Evolutionary conservation across 2,113 vertebrate species (phyloP).

Genomic region (Mirza zaza): DNA sequence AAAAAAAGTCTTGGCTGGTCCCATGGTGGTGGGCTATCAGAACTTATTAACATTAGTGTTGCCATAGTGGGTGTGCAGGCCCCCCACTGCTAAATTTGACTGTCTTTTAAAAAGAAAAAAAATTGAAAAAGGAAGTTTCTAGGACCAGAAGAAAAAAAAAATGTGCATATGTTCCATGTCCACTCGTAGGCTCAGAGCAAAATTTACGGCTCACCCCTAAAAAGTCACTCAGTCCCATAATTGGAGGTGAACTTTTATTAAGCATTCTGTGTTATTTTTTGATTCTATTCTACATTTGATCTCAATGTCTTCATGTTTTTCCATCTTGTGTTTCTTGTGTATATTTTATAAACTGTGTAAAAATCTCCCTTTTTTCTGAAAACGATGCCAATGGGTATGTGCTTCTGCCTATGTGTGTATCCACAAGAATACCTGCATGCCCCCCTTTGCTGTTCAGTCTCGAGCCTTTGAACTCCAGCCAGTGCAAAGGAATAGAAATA

Average conservation of each 20-base stretch:
- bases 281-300: neutral
- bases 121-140: neutral
- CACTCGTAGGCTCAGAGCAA: neutral
- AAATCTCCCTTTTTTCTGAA: neutral
- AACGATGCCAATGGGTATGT: neutral
- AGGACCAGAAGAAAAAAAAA: neutral
- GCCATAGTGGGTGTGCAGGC: no score
- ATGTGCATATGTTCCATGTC: neutral
- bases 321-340: neutral
- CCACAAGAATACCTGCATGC: slow-evolving; percentile 3
- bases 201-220: neutral
- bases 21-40: no score
- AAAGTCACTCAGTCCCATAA: neutral
- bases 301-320: neutral
- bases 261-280: neutral
- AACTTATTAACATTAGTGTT: no score
- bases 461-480: slow-evolving; percentile 64
- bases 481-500: slow-evolving; percentile 64
- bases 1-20: neutral
- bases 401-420: neutral
- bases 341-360: neutral
- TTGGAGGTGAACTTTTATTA: neutral
- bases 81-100: no score
- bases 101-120: no score
- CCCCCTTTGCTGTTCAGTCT: slow-evolving; percentile 25